Evolutionary conservation across 2,797 vertebrate species (phyloP).

Genomic region (Otolemur crassicaudatus): DNA sequence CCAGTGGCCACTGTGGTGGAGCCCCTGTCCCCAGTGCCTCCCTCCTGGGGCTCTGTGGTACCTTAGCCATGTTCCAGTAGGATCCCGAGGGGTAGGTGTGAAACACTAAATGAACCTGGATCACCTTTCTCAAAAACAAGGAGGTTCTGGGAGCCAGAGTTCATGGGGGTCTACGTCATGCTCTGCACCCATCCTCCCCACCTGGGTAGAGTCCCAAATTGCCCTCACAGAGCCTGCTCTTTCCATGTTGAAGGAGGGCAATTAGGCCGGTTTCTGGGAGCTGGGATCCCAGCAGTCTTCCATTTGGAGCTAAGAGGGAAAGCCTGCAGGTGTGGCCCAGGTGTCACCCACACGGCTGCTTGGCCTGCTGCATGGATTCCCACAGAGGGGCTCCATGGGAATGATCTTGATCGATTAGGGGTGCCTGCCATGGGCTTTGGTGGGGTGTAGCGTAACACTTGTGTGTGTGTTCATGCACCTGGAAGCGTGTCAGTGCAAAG

Average conservation of each 20-base stretch:
- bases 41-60: background rate
- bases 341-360: background rate
- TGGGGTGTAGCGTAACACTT: background rate
- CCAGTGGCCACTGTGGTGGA: background rate
- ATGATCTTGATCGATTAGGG: fast-evolving
- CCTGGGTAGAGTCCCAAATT: background rate
- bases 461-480: background rate
- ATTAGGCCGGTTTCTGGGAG: background rate
- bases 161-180: background rate
- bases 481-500: background rate
- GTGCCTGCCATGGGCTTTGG: background rate
- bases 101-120: background rate
- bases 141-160: background rate
- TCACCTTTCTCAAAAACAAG: background rate
- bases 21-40: background rate
- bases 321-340: background rate
- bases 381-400: background rate
- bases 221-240: fast-evolving
- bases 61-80: background rate
- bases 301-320: background rate
- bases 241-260: background rate
- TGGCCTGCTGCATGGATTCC: background rate
- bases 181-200: background rate
- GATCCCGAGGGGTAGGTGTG: background rate
- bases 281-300: slow-evolving; percentile 64